Conservation (phyloP, 2,888 invertebrate genomes). For the Itoplectis maculator region DNA sequence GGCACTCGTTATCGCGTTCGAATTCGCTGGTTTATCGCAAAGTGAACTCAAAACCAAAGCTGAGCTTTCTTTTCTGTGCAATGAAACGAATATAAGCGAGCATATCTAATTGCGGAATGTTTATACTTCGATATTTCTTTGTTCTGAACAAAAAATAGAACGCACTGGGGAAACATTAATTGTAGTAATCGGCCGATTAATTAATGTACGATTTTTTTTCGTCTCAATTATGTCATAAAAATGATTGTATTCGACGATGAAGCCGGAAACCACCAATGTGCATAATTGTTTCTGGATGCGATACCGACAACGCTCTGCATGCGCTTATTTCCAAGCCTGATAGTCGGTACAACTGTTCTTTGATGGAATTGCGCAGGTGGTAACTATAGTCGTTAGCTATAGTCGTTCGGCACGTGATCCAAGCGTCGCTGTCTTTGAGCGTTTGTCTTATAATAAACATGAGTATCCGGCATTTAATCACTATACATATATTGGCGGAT, state of each 20-base stretch:
- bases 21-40: background rate
- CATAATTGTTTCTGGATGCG: background rate
- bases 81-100: background rate
- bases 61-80: background rate
- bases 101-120: background rate
- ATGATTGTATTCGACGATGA: background rate
- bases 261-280: background rate
- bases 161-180: background rate
- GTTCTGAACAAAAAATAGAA: background rate
- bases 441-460: background rate
- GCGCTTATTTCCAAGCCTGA: background rate
- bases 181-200: background rate
- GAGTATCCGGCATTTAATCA: background rate
- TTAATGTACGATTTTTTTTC: background rate
- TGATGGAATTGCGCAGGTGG: constrained; percentile 6
- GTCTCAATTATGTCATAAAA: background rate
- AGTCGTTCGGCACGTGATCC: background rate
- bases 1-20: background rate
- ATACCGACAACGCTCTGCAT: background rate
- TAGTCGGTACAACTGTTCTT: background rate
- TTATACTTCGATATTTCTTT: background rate
- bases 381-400: background rate
- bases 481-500: background rate
- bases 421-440: background rate
- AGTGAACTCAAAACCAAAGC: background rate